Evolutionary conservation across 2,888 invertebrate species (phyloP).

Genomic region (Drosophila leonis): DNA sequence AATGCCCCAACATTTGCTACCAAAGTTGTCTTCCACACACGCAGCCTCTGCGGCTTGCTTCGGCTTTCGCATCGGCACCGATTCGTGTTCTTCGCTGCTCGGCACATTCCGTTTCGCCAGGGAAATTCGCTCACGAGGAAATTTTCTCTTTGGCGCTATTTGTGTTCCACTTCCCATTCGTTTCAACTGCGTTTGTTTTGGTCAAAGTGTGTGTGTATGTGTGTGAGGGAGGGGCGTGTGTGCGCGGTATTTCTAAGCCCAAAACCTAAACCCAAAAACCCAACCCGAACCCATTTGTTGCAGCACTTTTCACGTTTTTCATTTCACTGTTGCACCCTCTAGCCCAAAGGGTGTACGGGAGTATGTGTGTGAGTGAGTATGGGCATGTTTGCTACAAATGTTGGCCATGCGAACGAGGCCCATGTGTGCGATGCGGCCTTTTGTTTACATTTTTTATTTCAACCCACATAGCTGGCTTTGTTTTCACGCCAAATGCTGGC

Average conservation of each 20-base stretch:
- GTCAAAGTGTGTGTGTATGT: not conserved
- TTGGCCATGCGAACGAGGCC: constrained; percentile 63
- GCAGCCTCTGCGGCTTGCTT: constrained; percentile 45
- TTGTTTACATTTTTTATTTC: constrained; percentile 79
- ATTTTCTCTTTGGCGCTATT: constrained; percentile 27
- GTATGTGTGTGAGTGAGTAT: constrained; percentile 9
- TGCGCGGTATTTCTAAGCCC: not conserved
- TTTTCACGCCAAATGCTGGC: constrained; percentile 54
- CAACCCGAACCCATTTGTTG: constrained; percentile 69
- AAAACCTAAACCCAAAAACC: constrained; percentile 47
- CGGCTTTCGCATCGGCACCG: constrained; percentile 22
- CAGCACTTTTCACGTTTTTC: constrained; percentile 78
- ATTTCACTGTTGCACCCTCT: constrained; percentile 51
- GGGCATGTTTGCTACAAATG: constrained; percentile 51
- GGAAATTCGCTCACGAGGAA: constrained; percentile 63
- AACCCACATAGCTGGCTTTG: constrained; percentile 70
- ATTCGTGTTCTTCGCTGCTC: constrained; percentile 17
- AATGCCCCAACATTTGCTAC: constrained; percentile 67
- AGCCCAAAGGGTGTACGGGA: constrained; percentile 13
- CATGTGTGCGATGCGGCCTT: constrained; percentile 70
- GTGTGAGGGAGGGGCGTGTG: not conserved
- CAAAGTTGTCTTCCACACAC: constrained; percentile 59
- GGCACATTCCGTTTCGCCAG: constrained; percentile 19
- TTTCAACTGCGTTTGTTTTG: constrained; percentile 29
- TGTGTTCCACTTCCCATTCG: constrained; percentile 26